These are phyloP conservation scores for Hemaris fuciformis DNA, from an alignment of 2,888 invertebrate genomes.

Conservation along the genomic window DNA sequence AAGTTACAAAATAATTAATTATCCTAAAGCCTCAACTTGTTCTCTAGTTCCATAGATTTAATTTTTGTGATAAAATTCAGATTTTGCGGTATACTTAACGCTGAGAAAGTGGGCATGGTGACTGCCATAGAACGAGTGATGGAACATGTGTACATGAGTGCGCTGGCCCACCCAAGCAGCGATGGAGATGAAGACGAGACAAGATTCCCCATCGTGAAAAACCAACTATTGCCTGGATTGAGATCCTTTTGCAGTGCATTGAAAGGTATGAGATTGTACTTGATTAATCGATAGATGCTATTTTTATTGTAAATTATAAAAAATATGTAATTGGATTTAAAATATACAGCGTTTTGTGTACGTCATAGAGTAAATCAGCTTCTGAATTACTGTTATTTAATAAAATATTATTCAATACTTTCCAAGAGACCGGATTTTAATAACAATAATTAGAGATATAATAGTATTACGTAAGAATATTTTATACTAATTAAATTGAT, in stretches of 20 bases:
- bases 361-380: too few relatives aligned
- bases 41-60: too few relatives aligned
- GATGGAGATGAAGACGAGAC: conserved; percentile 92
- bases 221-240: conserved; percentile 89
- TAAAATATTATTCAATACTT: too few relatives aligned
- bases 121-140: conserved; percentile 93
- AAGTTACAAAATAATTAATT: too few relatives aligned
- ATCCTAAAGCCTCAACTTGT: too few relatives aligned
- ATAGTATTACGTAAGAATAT: too few relatives aligned
- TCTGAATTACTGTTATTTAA: too few relatives aligned
- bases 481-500: background rate
- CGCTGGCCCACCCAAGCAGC: conserved; percentile 88
- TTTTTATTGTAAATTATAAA: too few relatives aligned
- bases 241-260: conserved; percentile 94
- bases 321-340: too few relatives aligned
- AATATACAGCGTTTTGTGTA: too few relatives aligned
- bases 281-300: background rate
- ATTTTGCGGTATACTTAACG: conserved; percentile 91
- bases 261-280: conserved; percentile 78
- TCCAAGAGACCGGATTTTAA: too few relatives aligned
- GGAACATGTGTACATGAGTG: conserved; percentile 95
- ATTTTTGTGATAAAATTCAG: conserved; percentile 55
- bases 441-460: too few relatives aligned
- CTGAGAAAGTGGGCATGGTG: conserved; percentile 89
- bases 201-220: conserved; percentile 90